phyloP scores from a whole-genome alignment of 2,797 vertebrate genomes.

The Lophius americanus region DNA sequence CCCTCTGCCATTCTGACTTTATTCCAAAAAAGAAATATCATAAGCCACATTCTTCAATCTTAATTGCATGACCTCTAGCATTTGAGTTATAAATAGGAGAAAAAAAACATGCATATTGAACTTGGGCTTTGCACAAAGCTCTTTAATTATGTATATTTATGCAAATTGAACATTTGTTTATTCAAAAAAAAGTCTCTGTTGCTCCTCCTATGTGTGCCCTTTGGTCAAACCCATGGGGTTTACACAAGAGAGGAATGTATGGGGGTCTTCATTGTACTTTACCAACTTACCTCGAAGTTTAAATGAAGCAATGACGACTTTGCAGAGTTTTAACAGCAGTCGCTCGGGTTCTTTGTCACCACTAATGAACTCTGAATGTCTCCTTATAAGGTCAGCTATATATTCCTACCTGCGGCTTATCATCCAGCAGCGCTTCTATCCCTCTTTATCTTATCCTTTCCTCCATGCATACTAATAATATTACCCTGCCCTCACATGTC shows the following conservation, averaged over 20 bases:
- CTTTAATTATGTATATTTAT: slow-evolving; percentile 83
- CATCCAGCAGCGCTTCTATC: slow-evolving; percentile 29
- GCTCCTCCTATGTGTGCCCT: slow-evolving; percentile 66
- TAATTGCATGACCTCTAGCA: slow-evolving; percentile 74
- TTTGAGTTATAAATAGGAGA: slow-evolving; percentile 42
- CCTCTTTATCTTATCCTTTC: slow-evolving; percentile 42
- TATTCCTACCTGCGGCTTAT: slow-evolving; percentile 44
- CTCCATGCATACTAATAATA: slow-evolving; percentile 55
- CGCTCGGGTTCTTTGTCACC: slow-evolving; percentile 36
- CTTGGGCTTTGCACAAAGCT: slow-evolving; percentile 64
- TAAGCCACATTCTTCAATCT: slow-evolving; percentile 49
- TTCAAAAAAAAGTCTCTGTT: slow-evolving; percentile 68
- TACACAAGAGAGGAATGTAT: slow-evolving; percentile 12
- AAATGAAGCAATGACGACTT: slow-evolving; percentile 40
- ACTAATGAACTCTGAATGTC: slow-evolving; percentile 51
- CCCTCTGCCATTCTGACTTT: slow-evolving; percentile 23
- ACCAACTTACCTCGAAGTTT: slow-evolving; percentile 35
- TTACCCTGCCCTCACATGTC: slow-evolving; percentile 25
- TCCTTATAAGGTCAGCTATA: slow-evolving; percentile 39
- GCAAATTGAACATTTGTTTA: slow-evolving; percentile 75
- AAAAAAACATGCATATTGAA: slow-evolving; percentile 76
- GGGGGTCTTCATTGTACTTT: slow-evolving; percentile 33
- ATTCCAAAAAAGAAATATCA: slow-evolving; percentile 20
- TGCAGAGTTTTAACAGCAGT: slow-evolving; percentile 18
- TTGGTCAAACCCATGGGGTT: slow-evolving; percentile 61